Percentiles rank a stretch among this genome's conserved stretches.
These are phyloP conservation scores for Semaprochilodus insignis DNA, from an alignment of 2,797 vertebrate species.

Conservation along the genomic window DNA sequence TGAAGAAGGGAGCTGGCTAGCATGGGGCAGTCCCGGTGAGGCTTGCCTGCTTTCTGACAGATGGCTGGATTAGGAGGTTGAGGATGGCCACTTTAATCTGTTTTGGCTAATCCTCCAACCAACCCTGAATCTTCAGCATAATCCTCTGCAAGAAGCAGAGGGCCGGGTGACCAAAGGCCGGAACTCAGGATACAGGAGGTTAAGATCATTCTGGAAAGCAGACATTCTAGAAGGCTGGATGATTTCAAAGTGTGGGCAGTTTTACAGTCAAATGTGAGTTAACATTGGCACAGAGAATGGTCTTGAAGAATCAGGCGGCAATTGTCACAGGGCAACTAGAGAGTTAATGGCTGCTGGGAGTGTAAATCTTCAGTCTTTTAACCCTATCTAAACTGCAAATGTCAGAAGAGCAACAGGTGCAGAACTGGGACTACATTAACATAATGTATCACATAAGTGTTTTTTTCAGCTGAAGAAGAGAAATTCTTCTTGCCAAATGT, in stretches of 20 bases:
- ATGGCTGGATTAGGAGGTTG: slow-evolving; percentile 83
- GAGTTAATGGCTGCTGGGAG: background rate
- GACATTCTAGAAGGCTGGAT: background rate
- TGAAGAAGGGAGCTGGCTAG: slow-evolving; percentile 55
- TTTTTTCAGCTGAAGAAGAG: no score
- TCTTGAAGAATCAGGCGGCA: background rate
- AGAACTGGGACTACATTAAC: no score
- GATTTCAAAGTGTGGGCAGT: background rate
- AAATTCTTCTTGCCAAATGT: no score
- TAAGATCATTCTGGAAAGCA: slow-evolving; percentile 69
- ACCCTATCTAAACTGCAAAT: background rate
- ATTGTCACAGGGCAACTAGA: background rate
- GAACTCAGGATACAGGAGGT: slow-evolving; percentile 49
- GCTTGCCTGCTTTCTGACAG: slow-evolving; percentile 81
- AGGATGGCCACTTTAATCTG: slow-evolving; percentile 80
- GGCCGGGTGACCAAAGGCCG: slow-evolving; percentile 56
- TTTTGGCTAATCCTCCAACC: slow-evolving; percentile 74
- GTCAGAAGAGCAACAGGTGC: no score
- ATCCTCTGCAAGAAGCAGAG: slow-evolving; percentile 62
- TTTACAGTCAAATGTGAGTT: slow-evolving; percentile 14
- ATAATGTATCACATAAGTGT: no score
- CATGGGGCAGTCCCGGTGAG: slow-evolving; percentile 29
- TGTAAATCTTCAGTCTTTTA: background rate
- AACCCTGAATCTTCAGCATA: slow-evolving; percentile 66
- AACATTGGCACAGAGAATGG: background rate